phyloP scores from a whole-genome alignment of 1,140 invertebrate species.

The Meloidogyne exigua region DNA sequence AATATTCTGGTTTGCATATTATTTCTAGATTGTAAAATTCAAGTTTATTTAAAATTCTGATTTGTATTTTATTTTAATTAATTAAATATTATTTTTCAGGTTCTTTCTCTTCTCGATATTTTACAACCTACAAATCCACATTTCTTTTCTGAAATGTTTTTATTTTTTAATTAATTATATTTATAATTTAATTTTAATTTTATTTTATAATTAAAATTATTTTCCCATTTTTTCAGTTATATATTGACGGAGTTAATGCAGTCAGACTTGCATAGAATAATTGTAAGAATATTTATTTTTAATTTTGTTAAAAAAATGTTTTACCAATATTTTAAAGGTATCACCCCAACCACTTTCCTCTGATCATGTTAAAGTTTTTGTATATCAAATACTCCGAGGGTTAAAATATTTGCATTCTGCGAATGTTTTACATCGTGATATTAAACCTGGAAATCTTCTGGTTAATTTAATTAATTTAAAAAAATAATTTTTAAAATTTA shows the following conservation, averaged over 20 bases:
- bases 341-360: slow-evolving; percentile 14
- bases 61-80: neutral
- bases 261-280: slow-evolving; percentile 95
- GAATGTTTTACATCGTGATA: slow-evolving; percentile 92
- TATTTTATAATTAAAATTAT: neutral
- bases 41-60: slow-evolving; percentile 62
- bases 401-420: slow-evolving; percentile 97
- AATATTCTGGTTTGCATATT: no score
- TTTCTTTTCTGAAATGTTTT: slow-evolving; percentile 64
- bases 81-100: slow-evolving; percentile 35
- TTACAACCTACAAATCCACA: slow-evolving; percentile 62
- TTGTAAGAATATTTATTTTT: slow-evolving; percentile 96
- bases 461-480: slow-evolving; percentile 15
- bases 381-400: slow-evolving; percentile 97
- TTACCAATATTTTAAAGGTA: neutral
- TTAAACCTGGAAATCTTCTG: slow-evolving; percentile 71
- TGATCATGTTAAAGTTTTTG: slow-evolving; percentile 99
- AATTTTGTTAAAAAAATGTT: slow-evolving; percentile 94
- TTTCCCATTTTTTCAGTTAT: slow-evolving; percentile 79
- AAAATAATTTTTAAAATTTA: neutral
- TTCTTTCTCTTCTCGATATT: slow-evolving; percentile 58
- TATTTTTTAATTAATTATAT: neutral
- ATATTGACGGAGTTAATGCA: slow-evolving; percentile 98
- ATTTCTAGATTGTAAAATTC: no score
- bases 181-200: neutral